phyloP scores from a whole-genome alignment of 35 echinoderm and acorn worm species.

The Nesometra sesokonis region DNA sequence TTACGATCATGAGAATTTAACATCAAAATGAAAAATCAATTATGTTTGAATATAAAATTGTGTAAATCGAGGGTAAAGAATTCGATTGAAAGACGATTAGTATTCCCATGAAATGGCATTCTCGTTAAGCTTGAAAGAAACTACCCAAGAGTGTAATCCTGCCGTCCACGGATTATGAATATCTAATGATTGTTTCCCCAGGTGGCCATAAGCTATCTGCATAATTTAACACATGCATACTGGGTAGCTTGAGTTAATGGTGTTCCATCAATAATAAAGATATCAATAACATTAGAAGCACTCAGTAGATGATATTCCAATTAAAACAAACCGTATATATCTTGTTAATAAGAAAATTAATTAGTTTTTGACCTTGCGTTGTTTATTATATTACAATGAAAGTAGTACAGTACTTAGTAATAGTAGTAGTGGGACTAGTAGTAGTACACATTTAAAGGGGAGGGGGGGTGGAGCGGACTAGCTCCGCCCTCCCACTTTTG shows the following conservation, averaged over 20 bases:
- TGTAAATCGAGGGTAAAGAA: not conserved
- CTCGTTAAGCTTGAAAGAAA: not conserved
- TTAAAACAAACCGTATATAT: no score
- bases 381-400: no score
- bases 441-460: no score
- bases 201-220: not conserved
- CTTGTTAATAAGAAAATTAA: no score
- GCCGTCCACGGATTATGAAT: not conserved
- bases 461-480: no score
- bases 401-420: no score
- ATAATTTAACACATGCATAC: not conserved
- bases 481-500: no score
- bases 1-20: not conserved
- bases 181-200: not conserved
- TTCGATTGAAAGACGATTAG: not conserved
- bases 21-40: not conserved
- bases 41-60: not conserved
- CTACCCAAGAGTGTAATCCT: not conserved
- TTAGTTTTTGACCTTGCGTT: no score
- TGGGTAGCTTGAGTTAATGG: not conserved
- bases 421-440: no score
- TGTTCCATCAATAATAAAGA: not conserved
- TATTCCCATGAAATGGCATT: not conserved
- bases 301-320: not conserved
- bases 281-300: not conserved